These are phyloP conservation scores for Lutjanus campechanus DNA, from an alignment of 2,797 vertebrate species.

Conservation along the genomic window DNA sequence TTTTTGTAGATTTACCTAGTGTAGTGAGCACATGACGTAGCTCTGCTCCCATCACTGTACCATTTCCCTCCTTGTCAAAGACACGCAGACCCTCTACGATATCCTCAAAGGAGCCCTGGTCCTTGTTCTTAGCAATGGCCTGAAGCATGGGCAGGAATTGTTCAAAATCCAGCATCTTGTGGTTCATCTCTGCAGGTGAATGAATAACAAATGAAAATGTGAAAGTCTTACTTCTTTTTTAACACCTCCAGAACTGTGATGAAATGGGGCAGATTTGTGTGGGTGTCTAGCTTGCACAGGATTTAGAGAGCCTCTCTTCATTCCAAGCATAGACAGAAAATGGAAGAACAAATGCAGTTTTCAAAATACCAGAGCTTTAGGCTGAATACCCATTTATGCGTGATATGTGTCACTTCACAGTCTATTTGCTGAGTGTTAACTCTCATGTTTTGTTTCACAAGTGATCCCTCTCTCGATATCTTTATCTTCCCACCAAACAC, in stretches of 20 bases:
- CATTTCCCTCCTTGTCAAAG: constrained; percentile 96
- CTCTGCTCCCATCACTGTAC: constrained; percentile 95
- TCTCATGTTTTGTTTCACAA: background rate
- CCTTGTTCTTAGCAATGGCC: constrained; percentile 94
- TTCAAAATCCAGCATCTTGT: constrained; percentile 93
- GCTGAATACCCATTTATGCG: background rate
- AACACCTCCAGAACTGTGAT: background rate
- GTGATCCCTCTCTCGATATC: background rate
- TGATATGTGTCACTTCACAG: background rate
- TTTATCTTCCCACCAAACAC: background rate
- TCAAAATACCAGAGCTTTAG: background rate
- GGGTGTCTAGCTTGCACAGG: background rate
- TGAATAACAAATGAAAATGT: background rate
- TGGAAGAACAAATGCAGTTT: background rate
- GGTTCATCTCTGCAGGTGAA: constrained; percentile 89
- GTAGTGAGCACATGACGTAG: constrained; percentile 95
- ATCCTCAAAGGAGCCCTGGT: constrained; percentile 94
- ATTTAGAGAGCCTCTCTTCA: background rate
- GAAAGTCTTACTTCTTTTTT: background rate
- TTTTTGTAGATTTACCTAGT: constrained; percentile 83
- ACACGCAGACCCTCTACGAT: constrained; percentile 93
- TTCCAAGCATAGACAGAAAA: background rate
- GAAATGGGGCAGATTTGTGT: background rate
- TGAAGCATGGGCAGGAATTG: constrained; percentile 96
- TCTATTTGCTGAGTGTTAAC: background rate